Evolutionary conservation across 2,888 invertebrate genomes (phyloP), one percentile per base, ranked within the genome.

Genomic region (Sphecodes monilicornis): DNA sequence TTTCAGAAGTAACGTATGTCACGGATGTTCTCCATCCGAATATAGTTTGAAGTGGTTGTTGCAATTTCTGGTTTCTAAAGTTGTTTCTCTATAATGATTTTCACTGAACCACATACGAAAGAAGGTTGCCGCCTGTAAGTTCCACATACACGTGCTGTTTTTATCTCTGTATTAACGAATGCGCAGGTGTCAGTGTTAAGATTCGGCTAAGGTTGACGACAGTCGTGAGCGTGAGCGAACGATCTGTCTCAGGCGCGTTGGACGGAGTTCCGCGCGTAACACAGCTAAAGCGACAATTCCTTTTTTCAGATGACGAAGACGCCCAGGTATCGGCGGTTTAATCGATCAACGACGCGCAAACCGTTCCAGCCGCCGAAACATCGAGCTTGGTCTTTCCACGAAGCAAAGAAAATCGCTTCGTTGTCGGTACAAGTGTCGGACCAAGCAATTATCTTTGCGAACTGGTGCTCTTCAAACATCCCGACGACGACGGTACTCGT

Each of bases 271-370:
- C 5, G n/a, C 22, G 1, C 3, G 18, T 29, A 32, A 16, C 16
- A 11, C 75, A 22, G 29, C 32, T 89, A 54, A 88, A 72, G 11
- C 10, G 64, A 78, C 39, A 36, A 80, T 85, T 91, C 92, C 93
- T 91, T 93, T 93, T 95, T 95, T 85, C 95, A 96, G 96, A 96
- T 95, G 96, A 96, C 91, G 96, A 96, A 92, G 96, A 96, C 93
- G 96, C 96, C 78, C 96, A 96, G 95, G 96, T 96, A 87, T 96
- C 96, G 77, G 96, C 96, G 83, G 96, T 96, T 84, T 96, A 93
- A 90, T 60, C 54, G 86, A 32, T 77, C 85, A 71, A 81, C 32
- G 84, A 86, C 57, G 77, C 83, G 84, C 86, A 84, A 88, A 85
- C 83, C 86, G 86, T 36, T 84, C 76, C 82, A 80, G 86, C 79